Percentiles rank a stretch among this genome's conserved stretches.
phyloP scores from a whole-genome alignment of 2,797 vertebrate genomes.

The Esox masquinongy region DNA sequence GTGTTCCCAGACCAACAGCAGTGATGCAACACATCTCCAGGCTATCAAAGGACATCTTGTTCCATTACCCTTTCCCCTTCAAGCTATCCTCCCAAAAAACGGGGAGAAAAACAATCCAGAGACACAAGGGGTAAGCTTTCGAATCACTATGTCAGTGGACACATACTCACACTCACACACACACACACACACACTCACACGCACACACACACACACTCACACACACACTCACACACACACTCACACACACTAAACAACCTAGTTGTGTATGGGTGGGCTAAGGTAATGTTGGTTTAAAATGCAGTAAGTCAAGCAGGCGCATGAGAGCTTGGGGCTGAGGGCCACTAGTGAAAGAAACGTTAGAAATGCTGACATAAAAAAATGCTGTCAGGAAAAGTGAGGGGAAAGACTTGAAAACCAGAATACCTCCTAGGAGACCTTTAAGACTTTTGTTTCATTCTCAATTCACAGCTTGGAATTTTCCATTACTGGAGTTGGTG shows the following conservation, averaged over 20 bases:
- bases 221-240: slow-evolving; percentile 18
- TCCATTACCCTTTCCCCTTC: slow-evolving; percentile 33
- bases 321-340: neutral
- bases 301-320: neutral
- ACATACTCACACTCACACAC: slow-evolving; percentile 17
- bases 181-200: slow-evolving; percentile 6
- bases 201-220: too few relatives aligned
- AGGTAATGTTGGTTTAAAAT: slow-evolving; percentile 1
- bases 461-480: slow-evolving; percentile 11
- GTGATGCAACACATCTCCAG: slow-evolving; percentile 60
- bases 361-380: slow-evolving; percentile 13
- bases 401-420: neutral
- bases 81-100: slow-evolving; percentile 20
- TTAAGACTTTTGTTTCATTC: slow-evolving; percentile 4
- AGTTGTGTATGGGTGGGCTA: slow-evolving; percentile 2
- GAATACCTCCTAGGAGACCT: slow-evolving; percentile 12
- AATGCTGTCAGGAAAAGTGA: neutral
- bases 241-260: neutral
- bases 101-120: slow-evolving; percentile 26
- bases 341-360: neutral
- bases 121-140: slow-evolving; percentile 41
- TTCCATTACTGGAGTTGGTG: slow-evolving; percentile 13
- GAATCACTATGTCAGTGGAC: slow-evolving; percentile 20
- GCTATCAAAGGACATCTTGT: slow-evolving; percentile 70
- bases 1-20: slow-evolving; percentile 49